phyloP scores from a whole-genome alignment of 2,113 vertebrate species.

The Nothobranchius furzeri region DNA sequence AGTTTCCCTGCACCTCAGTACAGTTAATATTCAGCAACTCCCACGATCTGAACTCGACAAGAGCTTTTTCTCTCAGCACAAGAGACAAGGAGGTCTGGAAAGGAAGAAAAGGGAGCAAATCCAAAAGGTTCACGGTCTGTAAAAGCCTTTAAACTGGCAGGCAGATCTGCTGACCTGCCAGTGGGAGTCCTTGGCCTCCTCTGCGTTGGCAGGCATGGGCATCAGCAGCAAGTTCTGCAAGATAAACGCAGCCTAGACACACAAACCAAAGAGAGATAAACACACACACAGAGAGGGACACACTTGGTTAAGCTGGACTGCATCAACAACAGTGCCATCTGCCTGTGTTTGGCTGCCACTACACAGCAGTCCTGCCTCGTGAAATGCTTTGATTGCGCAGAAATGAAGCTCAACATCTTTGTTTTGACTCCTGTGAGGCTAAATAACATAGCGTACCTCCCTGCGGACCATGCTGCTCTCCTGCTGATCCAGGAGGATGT shows the following conservation, averaged over 20 bases:
- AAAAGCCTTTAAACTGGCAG: slow-evolving; percentile 63
- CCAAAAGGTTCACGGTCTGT: slow-evolving; percentile 53
- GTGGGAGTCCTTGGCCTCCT: slow-evolving; percentile 82
- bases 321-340: slow-evolving; percentile 84
- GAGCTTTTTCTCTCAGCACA: slow-evolving; percentile 11
- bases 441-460: slow-evolving; percentile 81
- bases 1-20: slow-evolving; percentile 1
- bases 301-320: slow-evolving; percentile 38
- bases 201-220: slow-evolving; percentile 84
- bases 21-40: slow-evolving; percentile 18
- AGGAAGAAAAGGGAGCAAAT: slow-evolving; percentile 7
- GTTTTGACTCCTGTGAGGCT: background rate
- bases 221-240: slow-evolving; percentile 96
- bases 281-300: slow-evolving; percentile 4
- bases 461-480: slow-evolving; percentile 95
- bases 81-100: slow-evolving; percentile 17
- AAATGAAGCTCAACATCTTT: too few relatives aligned
- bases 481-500: slow-evolving; percentile 91
- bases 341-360: slow-evolving; percentile 68
- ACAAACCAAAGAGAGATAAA: slow-evolving; percentile 42
- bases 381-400: background rate
- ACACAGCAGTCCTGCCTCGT: slow-evolving; percentile 37
- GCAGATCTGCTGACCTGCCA: slow-evolving; percentile 88
- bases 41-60: slow-evolving; percentile 31
- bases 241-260: slow-evolving; percentile 91